Evolutionary conservation across 2,113 vertebrate genomes (phyloP).

Genomic region (Sorex araneus): DNA sequence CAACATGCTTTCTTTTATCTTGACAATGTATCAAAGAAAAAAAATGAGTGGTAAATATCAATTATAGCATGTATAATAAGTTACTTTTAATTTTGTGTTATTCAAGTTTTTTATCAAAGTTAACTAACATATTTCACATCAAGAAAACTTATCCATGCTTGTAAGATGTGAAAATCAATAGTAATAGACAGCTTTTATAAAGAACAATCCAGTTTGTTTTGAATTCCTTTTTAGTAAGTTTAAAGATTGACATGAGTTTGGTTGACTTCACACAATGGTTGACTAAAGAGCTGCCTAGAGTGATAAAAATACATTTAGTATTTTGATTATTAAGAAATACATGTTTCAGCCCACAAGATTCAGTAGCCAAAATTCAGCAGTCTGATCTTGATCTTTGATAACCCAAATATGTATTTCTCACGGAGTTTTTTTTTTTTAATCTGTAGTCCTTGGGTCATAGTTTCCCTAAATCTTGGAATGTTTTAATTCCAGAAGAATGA

Average conservation of each 20-base stretch:
- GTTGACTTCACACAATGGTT: constrained; percentile 39
- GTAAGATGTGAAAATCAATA: constrained; percentile 61
- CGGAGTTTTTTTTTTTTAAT: neutral
- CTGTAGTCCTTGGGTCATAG: neutral
- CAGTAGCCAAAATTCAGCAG: neutral
- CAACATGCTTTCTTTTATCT: constrained; percentile 61
- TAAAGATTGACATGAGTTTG: constrained; percentile 22
- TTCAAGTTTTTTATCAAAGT: constrained; percentile 43
- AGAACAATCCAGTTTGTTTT: constrained; percentile 33
- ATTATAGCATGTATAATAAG: constrained; percentile 6
- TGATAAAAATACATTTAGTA: neutral
- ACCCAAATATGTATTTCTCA: no score
- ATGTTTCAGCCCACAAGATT: neutral
- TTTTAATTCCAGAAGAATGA: neutral
- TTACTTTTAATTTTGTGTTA: constrained; percentile 59
- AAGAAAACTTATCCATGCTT: constrained; percentile 57
- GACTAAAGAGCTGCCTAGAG: neutral
- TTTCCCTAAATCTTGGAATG: neutral
- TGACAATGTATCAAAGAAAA: constrained; percentile 59
- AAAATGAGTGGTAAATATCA: constrained; percentile 52
- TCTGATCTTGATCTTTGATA: no score
- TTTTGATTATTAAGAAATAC: neutral
- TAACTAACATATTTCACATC: constrained; percentile 45
- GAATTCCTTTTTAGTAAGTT: constrained; percentile 31
- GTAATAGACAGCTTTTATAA: constrained; percentile 57